Conservation (phyloP, 1,140 invertebrate genomes). For the Drosophila virilis region DNA sequence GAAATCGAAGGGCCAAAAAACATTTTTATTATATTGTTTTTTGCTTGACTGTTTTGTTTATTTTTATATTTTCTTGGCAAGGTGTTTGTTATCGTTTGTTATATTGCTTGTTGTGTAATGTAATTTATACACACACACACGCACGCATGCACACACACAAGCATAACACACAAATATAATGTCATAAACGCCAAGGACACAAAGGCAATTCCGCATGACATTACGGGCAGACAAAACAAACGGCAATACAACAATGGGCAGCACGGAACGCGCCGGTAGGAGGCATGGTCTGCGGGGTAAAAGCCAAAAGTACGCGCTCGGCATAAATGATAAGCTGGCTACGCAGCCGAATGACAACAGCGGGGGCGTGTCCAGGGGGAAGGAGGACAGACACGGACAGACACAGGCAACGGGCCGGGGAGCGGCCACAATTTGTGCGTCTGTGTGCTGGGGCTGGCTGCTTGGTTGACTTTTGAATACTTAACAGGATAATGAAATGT, state of each 20-base stretch:
- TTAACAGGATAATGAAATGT: slow-evolving; percentile 83
- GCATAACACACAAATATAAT: slow-evolving; percentile 72
- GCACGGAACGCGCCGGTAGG: neutral
- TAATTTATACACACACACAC: slow-evolving; percentile 69
- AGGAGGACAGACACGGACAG: slow-evolving; percentile 49
- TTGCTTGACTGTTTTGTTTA: slow-evolving; percentile 29
- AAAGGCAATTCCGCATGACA: slow-evolving; percentile 80
- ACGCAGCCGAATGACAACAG: slow-evolving; percentile 57
- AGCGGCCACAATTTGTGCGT: slow-evolving; percentile 48
- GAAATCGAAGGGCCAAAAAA: slow-evolving; percentile 57
- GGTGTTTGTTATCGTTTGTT: slow-evolving; percentile 83
- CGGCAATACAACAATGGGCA: slow-evolving; percentile 44
- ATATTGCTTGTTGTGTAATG: slow-evolving; percentile 82
- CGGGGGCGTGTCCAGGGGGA: slow-evolving; percentile 7
- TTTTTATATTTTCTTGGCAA: slow-evolving; percentile 54
- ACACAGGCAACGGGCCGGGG: neutral
- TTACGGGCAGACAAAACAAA: slow-evolving; percentile 78
- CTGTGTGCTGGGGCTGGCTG: slow-evolving; percentile 42
- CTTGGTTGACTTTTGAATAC: slow-evolving; percentile 81
- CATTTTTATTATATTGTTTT: slow-evolving; percentile 75
- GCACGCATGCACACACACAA: slow-evolving; percentile 10
- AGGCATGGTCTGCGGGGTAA: slow-evolving; percentile 35
- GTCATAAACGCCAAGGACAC: slow-evolving; percentile 81
- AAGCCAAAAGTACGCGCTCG: slow-evolving; percentile 78
- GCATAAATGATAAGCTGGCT: slow-evolving; percentile 80